Conservation (phyloP, 2,113 vertebrate genomes). For the Otis tarda region DNA sequence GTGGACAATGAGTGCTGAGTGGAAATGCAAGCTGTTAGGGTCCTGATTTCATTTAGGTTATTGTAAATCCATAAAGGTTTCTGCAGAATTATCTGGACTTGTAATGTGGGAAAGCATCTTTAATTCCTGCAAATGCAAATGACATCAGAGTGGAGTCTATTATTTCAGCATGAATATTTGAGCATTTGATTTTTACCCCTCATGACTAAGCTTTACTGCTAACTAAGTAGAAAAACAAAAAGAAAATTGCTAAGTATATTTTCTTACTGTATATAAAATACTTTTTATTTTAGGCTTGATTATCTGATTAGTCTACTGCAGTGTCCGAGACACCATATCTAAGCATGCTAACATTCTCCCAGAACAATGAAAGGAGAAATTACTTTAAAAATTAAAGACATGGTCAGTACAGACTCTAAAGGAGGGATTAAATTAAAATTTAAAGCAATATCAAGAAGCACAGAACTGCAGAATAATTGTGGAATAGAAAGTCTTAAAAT, state of each 20-base stretch:
- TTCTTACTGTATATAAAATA: not conserved
- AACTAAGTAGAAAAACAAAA: not conserved
- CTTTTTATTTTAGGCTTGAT: not conserved
- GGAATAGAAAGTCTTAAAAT: not conserved
- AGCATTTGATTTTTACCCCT: not conserved
- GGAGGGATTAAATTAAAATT: not conserved
- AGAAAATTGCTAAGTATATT: not conserved
- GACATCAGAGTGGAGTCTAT: not conserved
- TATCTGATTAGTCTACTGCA: not conserved
- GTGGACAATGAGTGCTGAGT: not conserved
- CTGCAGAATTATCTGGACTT: not conserved
- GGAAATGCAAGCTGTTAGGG: not conserved
- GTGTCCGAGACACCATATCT: not conserved
- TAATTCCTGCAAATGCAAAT: not conserved
- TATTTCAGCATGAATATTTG: not conserved
- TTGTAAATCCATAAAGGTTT: not conserved
- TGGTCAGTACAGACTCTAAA: not conserved
- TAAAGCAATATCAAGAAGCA: not conserved
- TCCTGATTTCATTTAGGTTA: not conserved
- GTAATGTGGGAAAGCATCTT: not conserved
- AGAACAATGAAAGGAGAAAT: not conserved
- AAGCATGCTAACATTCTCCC: not conserved
- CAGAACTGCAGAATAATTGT: not conserved
- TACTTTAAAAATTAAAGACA: not conserved
- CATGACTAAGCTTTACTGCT: not conserved